Conservation (phyloP, 2,797 vertebrate genomes). For the Gouania willdenowi region DNA sequence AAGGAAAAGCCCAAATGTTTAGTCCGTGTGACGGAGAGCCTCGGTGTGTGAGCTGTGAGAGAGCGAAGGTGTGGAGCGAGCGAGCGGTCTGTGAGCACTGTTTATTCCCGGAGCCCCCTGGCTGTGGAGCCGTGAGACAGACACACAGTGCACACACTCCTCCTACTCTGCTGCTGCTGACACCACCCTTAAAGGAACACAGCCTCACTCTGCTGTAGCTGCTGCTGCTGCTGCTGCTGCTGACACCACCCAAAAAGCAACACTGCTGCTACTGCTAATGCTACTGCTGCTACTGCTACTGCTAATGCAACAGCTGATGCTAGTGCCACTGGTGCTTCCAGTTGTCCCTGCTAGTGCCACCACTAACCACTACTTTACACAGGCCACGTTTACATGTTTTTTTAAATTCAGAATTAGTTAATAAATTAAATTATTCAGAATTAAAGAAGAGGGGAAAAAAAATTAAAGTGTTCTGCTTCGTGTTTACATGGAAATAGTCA, state of each 20-base stretch:
- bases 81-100: slow-evolving; percentile 64
- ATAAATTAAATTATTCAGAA: too few species aligned
- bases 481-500: too few species aligned
- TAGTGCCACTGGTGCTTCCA: too few species aligned
- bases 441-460: too few species aligned
- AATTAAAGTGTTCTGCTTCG: too few species aligned
- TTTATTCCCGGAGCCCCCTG: slow-evolving; percentile 76
- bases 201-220: slow-evolving; percentile 6
- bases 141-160: slow-evolving; percentile 63
- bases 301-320: too few species aligned
- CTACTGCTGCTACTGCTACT: too few species aligned
- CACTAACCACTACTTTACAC: too few species aligned
- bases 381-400: too few species aligned
- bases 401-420: too few species aligned
- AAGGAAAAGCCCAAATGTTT: slow-evolving; percentile 17
- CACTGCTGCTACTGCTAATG: too few species aligned
- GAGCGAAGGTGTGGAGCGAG: slow-evolving; percentile 28
- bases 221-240: neutral
- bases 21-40: slow-evolving; percentile 37
- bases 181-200: slow-evolving; percentile 77
- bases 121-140: slow-evolving; percentile 68
- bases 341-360: too few species aligned
- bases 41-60: neutral
- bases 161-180: slow-evolving; percentile 62
- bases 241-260: slow-evolving; percentile 7